Conservation (phyloP, 30 jellyfish, hydroid and myxozoan species). For the Cassiopea andromeda region DNA sequence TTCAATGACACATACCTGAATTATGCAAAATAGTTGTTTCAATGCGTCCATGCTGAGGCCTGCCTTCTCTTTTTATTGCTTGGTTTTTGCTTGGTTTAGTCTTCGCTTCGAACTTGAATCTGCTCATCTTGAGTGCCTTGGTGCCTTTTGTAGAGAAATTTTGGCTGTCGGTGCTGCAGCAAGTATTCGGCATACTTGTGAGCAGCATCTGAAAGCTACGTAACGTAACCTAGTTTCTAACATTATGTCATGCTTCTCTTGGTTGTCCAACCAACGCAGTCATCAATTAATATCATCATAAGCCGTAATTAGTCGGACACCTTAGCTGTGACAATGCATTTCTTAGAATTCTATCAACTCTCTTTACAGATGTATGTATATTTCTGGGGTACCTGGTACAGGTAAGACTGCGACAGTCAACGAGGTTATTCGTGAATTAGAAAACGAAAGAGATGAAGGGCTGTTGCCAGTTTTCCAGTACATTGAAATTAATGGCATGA, state of each 20-base stretch:
- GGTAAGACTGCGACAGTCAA: constrained; percentile 98
- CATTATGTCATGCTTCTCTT: not conserved
- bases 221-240: not conserved
- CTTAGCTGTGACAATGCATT: not conserved
- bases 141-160: not conserved
- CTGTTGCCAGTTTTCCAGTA: constrained; percentile 67
- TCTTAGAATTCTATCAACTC: not conserved
- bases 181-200: not conserved
- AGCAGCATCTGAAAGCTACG: not conserved
- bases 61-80: not conserved
- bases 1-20: not conserved
- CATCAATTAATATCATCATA: not conserved
- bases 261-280: not conserved
- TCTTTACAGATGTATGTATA: constrained; percentile 88
- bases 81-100: not conserved
- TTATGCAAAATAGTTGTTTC: not conserved
- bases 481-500: constrained; percentile 94
- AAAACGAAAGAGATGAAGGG: constrained; percentile 51
- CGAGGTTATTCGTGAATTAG: constrained; percentile 75
- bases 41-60: not conserved
- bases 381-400: constrained; percentile 98
- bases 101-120: not conserved
- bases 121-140: not conserved
- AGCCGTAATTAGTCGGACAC: not conserved
- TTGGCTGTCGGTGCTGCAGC: not conserved